Percentiles rank a stretch among this genome's conserved stretches.
Conservation (phyloP, 1,140 invertebrate species). For the Ladona fulva region DNA sequence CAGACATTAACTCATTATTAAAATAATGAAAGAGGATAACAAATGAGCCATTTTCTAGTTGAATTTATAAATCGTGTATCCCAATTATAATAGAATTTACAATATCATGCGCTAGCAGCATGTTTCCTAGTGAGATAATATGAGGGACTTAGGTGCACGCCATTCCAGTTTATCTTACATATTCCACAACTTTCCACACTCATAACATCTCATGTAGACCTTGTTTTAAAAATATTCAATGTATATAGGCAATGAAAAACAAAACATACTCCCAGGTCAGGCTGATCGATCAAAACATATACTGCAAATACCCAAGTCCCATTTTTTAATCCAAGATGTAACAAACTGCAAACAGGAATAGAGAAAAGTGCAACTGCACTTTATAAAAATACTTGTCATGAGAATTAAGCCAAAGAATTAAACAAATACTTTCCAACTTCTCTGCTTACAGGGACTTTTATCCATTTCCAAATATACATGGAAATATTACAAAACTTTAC, state of each 20-base stretch:
- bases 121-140: not conserved
- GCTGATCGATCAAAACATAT: not conserved
- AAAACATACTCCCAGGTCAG: not conserved
- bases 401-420: not conserved
- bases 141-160: not conserved
- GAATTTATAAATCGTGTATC: conserved; percentile 10
- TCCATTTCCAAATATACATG: too few relatives aligned
- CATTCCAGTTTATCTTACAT: conserved; percentile 7
- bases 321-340: not conserved
- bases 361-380: not conserved
- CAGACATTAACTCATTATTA: not conserved
- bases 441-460: too few relatives aligned
- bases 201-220: not conserved
- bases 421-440: not conserved
- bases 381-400: not conserved
- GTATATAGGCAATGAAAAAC: not conserved
- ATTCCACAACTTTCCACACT: not conserved
- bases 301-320: not conserved
- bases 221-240: not conserved
- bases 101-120: conserved; percentile 4
- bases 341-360: not conserved
- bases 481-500: too few relatives aligned
- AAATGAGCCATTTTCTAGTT: conserved; percentile 10
- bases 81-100: conserved; percentile 8
- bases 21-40: conserved; percentile 10